Evolutionary conservation across 2,888 invertebrate species (phyloP), one percentile per base, ranked within the genome.

Genomic region (Parascotia fuliginaria): DNA sequence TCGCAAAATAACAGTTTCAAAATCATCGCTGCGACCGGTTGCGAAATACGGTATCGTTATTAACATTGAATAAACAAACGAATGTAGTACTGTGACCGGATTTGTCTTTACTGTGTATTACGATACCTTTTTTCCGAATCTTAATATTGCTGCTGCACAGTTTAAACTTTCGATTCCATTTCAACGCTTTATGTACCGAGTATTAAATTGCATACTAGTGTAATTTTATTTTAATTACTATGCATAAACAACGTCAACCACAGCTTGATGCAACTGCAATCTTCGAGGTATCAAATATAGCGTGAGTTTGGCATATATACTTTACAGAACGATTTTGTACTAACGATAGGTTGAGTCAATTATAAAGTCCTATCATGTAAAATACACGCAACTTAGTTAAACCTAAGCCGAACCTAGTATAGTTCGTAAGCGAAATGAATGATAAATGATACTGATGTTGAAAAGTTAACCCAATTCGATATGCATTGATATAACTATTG

Each of bases 1-100:
- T 75, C 73, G 74, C 67, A 54, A 75, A 77, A 73, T 75, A 69
- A 73, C 71, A 63, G 70, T 75, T 75, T 69, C 67, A 69, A 76
- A 75, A 78, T 70, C 55, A 63, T 59, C 61, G 44, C 39, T 40
- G 52, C 57, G 41, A 61, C 50, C 57, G 68, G 46, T 67, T 68
- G 64, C 51, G 61, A 63, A 64, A 70, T 60, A 60, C 43, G 33
- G 34, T 4, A 24, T 22, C 32, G 0, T 24, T 45, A 60, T 65
- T 67, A 68, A 54, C 67, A 69, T 65, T 65, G 61, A 68, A 60
- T 42, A 41, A 49, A 2, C 13, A 11, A 29, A 40, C 37, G 29
- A 41, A 54, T 41, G 33, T 31, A 29, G 12, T 34, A 33, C 16
- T 36, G 49, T 19, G 40, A 38, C 29, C 22, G 12, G 45, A 48